These are phyloP conservation scores for Petrolisthes cinctipes DNA, from an alignment of 2,888 invertebrate species.

Conservation along the genomic window DNA sequence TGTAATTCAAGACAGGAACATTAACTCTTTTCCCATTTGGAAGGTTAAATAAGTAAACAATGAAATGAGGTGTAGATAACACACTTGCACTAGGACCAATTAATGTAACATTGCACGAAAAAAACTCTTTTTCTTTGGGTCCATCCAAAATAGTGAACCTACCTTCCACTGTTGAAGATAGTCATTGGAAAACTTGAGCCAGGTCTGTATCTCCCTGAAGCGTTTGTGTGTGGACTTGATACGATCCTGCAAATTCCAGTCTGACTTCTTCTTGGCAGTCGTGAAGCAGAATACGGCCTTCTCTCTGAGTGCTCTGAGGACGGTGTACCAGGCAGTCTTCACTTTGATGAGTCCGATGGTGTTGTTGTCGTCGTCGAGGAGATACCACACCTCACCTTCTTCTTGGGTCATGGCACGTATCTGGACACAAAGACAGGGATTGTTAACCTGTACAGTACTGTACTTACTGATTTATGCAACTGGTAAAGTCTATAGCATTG, in stretches of 20 bases:
- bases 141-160: neutral
- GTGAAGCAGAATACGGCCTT: constrained; percentile 60
- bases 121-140: too few relatives aligned
- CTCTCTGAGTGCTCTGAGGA: constrained; percentile 67
- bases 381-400: constrained; percentile 71
- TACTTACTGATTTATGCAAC: too few relatives aligned
- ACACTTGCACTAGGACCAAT: too few relatives aligned
- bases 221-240: constrained; percentile 66
- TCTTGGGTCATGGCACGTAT: neutral
- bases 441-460: neutral
- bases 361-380: constrained; percentile 68
- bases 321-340: constrained; percentile 72
- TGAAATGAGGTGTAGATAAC: too few relatives aligned
- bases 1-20: too few relatives aligned
- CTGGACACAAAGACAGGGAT: constrained; percentile 9
- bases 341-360: constrained; percentile 72
- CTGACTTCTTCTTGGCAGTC: constrained; percentile 10
- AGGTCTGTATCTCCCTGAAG: constrained; percentile 69
- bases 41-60: too few relatives aligned
- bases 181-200: constrained; percentile 68
- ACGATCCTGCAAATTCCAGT: neutral
- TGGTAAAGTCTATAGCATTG: too few relatives aligned
- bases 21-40: too few relatives aligned
- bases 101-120: too few relatives aligned
- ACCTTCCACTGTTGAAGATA: constrained; percentile 66